Evolutionary conservation across 2,113 vertebrate genomes (phyloP), one percentile per base, ranked within the genome.

Genomic region (Melanerpes formicivorus): DNA sequence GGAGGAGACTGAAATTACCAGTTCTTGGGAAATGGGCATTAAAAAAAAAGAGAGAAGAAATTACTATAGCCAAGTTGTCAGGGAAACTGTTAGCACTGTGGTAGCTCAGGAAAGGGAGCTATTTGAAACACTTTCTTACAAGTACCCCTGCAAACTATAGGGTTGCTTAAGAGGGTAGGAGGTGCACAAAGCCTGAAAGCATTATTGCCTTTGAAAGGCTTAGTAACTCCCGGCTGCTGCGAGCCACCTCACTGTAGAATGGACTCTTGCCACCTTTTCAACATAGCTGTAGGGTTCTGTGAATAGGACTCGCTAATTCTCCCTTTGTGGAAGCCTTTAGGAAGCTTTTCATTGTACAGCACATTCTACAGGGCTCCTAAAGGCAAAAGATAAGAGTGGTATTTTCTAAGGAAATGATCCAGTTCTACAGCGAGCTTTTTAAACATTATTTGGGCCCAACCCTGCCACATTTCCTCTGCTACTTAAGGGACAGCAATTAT

Each of bases 291-390:
- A 30, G 0, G 14, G 32, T 85, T 84, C 90, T 89, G 46, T 92
- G 96, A 95, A 90, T 73, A 90, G 81, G 67, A 71, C 56, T 90
- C 84, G 79, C 52, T 93, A 95, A 91, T 93, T 87, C 82, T 22
- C n/a, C 32, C 73, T 93, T 90, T 92, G 87, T 94, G 81, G 64
- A 94, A 95, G 72, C 56, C 90, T 70, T 90, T 77, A 87, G 69
- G 85, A 95, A 95, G 75, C 50, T 71, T 91, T 93, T 65, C 56
- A 80, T 91, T 80, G 84, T 93, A 89, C n/a, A 81, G 80, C 8
- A 26, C 22, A 40, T 88, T 95, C 72, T 77, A 71, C 78, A 83
- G 85, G 85, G 70, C 32, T 74, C 76, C 69, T 78, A 88, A 91
- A 83, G 87, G 76, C 76, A 67, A 80, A 91, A 93, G 87, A 90